A percentile compares a stretch with the other conserved stretches of the same genome.
Conservation (phyloP, 1,140 invertebrate genomes). For the Chironomus striatipennis region DNA sequence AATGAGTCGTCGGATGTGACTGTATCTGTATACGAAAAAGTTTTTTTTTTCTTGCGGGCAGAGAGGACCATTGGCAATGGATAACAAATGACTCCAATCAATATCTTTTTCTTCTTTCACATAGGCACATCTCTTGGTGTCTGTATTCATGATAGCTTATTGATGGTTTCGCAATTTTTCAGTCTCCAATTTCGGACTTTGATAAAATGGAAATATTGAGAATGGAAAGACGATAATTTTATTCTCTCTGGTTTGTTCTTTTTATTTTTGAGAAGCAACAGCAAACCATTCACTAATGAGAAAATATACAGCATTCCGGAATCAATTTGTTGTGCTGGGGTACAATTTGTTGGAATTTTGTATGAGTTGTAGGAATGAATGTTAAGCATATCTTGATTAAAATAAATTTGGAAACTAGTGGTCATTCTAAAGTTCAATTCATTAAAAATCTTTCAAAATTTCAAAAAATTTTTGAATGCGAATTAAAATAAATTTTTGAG, state of each 20-base stretch:
- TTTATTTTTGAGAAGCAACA: not conserved
- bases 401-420: no score
- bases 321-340: no score
- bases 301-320: not conserved
- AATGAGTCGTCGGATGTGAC: not conserved
- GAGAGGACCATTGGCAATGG: not conserved
- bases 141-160: not conserved
- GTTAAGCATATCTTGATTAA: no score
- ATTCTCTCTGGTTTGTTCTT: not conserved
- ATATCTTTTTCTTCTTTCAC: not conserved
- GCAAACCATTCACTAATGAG: slow-evolving; percentile 11
- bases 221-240: not conserved
- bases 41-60: no score
- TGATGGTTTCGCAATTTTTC: slow-evolving; percentile 13
- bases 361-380: no score
- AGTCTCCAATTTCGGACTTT: slow-evolving; percentile 10
- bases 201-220: not conserved
- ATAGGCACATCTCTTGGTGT: not conserved
- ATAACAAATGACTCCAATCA: slow-evolving; percentile 20
- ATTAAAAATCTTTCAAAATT: no score
- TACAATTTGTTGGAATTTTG: no score
- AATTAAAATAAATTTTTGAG: no score
- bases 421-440: no score
- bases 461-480: no score
- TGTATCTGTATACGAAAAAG: not conserved